Evolutionary conservation across 1,140 invertebrate genomes (phyloP).

Genomic region (Pogonus chalceus): DNA sequence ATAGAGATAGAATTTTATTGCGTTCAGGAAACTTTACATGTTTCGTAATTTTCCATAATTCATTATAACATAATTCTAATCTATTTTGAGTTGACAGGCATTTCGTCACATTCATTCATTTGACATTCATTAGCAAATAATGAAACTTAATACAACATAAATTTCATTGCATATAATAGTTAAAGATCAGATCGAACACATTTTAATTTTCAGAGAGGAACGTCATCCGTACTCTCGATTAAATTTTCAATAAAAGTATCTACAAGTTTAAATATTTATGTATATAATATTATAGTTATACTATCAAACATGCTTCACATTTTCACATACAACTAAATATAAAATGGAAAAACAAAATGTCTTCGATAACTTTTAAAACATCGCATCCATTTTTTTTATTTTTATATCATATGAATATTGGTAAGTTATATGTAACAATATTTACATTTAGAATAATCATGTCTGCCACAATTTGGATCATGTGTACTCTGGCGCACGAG

Average conservation of each 20-base stretch:
- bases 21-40: constrained; percentile 35
- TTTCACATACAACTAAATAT: constrained; percentile 17
- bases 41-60: constrained; percentile 32
- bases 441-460: constrained; percentile 38
- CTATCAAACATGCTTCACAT: constrained; percentile 21
- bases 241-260: constrained; percentile 20
- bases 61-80: constrained; percentile 26
- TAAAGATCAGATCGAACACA: constrained; percentile 1
- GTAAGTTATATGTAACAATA: constrained; percentile 34
- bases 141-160: neutral
- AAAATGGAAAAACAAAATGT: constrained; percentile 9
- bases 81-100: constrained; percentile 9
- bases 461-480: constrained; percentile 24
- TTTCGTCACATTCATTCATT: neutral
- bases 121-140: constrained; percentile 2
- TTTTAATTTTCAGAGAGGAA: constrained; percentile 25
- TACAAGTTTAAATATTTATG: constrained; percentile 14
- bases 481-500: neutral
- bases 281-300: constrained; percentile 18
- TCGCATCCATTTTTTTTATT: constrained; percentile 22
- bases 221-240: constrained; percentile 31
- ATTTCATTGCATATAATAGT: constrained; percentile 1
- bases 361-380: constrained; percentile 13
- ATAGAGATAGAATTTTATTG: constrained; percentile 37
- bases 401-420: constrained; percentile 27